Conservation (phyloP, 2,113 vertebrate genomes). For the Collichthys lucidus region DNA sequence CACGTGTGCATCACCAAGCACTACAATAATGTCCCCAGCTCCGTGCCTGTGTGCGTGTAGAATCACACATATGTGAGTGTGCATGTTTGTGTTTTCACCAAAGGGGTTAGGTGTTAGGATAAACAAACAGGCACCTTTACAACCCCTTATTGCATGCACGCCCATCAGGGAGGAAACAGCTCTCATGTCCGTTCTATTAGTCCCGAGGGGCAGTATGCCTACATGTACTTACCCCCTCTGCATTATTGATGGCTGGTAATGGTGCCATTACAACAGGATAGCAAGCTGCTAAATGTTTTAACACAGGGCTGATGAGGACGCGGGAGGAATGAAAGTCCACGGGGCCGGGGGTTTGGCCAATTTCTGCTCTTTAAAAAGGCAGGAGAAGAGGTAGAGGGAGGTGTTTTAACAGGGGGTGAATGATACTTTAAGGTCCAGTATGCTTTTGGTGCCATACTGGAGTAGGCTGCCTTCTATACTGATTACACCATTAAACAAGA, state of each 20-base stretch:
- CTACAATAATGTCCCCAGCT: not conserved
- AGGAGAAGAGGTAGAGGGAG: not conserved
- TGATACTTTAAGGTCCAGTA: not conserved
- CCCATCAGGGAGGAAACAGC: conserved; percentile 81
- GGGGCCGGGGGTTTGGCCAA: not conserved
- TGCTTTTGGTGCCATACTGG: not conserved
- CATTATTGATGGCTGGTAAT: conserved; percentile 93
- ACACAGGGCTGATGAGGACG: conserved; percentile 75
- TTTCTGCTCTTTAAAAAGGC: not conserved
- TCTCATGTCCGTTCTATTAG: conserved; percentile 84
- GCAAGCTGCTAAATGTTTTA: conserved; percentile 78
- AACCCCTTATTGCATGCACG: conserved; percentile 65
- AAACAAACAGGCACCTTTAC: conserved; percentile 79
- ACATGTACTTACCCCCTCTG: conserved; percentile 86
- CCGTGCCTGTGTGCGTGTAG: not conserved
- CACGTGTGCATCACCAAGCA: not conserved
- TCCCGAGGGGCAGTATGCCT: conserved; percentile 78
- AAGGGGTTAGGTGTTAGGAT: conserved; percentile 69
- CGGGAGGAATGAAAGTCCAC: conserved; percentile 17
- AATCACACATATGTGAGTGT: not conserved
- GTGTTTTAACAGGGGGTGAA: conserved; percentile 1
- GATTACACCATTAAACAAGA: not conserved
- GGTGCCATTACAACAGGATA: conserved; percentile 85
- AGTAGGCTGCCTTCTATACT: not conserved
- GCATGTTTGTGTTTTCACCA: conserved; percentile 67